Evolutionary conservation across 1,140 invertebrate genomes (phyloP).

Genomic region (Stenopsyche tienmushanensis): DNA sequence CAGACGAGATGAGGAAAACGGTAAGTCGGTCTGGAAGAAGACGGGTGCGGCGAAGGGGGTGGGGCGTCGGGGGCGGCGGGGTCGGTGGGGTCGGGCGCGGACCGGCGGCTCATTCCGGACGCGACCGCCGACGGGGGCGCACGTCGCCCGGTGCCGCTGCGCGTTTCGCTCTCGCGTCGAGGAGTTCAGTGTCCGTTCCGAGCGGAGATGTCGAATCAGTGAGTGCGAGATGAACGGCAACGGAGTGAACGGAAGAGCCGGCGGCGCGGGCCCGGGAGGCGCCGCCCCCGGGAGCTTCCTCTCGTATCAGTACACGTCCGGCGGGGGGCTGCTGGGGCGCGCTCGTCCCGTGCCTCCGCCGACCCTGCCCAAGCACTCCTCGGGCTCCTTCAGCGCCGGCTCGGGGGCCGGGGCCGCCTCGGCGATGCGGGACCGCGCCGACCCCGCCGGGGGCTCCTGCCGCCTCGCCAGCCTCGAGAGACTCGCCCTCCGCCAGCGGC

Average conservation of each 20-base stretch:
- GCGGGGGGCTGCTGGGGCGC: conserved; percentile 49
- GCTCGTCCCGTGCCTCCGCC: conserved; percentile 63
- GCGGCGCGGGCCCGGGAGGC: conserved; percentile 47
- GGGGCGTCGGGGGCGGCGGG: not conserved
- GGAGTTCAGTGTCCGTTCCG: conserved; percentile 40
- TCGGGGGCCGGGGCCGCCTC: conserved; percentile 51
- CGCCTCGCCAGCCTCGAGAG: conserved; percentile 70
- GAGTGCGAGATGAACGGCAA: conserved; percentile 44
- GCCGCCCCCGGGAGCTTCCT: conserved; percentile 51
- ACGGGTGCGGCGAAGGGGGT: no score
- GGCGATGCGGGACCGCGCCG: conserved; percentile 51
- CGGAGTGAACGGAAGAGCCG: conserved; percentile 35
- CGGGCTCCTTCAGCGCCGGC: conserved; percentile 51
- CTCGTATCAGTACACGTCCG: conserved; percentile 54
- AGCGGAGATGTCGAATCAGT: conserved; percentile 43
- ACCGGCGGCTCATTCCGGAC: conserved; percentile 9
- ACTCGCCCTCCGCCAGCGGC: conserved; percentile 68
- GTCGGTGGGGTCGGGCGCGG: not conserved
- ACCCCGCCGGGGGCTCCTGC: conserved; percentile 61
- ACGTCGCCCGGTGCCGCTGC: not conserved
- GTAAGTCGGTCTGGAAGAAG: no score
- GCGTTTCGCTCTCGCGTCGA: not conserved
- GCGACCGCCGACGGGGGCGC: not conserved
- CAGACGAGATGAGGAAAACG: no score
- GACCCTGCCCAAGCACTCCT: conserved; percentile 65